Evolutionary conservation across 2,113 vertebrate genomes (phyloP).

Genomic region (Catharus fuscescens): DNA sequence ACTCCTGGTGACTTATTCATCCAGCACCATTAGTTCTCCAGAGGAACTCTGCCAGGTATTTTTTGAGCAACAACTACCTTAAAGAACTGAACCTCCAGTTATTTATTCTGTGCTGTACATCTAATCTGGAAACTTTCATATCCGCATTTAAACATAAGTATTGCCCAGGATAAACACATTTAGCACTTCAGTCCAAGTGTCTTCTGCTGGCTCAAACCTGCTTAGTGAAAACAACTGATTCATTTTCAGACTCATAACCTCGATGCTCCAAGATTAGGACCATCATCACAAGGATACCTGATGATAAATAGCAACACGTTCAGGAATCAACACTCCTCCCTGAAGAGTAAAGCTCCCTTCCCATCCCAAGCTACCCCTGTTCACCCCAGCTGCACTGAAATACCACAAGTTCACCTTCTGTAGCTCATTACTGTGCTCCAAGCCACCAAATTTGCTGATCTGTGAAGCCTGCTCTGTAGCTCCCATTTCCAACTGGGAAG

Average conservation of each 20-base stretch:
- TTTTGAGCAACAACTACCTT: background rate
- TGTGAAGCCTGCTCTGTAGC: conserved; percentile 67
- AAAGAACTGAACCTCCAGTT: background rate
- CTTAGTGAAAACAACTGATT: background rate
- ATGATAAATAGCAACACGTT: background rate
- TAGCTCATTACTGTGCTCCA: conserved; percentile 76
- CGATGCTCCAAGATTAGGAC: background rate
- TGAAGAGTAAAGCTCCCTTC: background rate
- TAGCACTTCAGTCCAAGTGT: background rate
- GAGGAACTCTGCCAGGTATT: background rate
- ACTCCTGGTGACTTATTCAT: background rate
- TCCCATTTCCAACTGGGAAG: conserved; percentile 41
- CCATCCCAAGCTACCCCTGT: background rate
- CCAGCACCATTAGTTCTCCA: background rate
- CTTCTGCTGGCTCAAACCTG: background rate
- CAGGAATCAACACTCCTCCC: background rate
- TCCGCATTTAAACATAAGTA: accelerated
- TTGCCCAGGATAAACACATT: background rate
- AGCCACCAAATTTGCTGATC: conserved; percentile 36
- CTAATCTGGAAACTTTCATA: background rate
- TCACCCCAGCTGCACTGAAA: background rate
- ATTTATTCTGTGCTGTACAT: background rate
- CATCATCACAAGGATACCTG: background rate
- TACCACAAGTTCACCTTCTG: conserved; percentile 78
- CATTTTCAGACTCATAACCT: background rate